Conservation (phyloP, 2,888 invertebrate genomes). For the Drosophila subsilvestris region DNA sequence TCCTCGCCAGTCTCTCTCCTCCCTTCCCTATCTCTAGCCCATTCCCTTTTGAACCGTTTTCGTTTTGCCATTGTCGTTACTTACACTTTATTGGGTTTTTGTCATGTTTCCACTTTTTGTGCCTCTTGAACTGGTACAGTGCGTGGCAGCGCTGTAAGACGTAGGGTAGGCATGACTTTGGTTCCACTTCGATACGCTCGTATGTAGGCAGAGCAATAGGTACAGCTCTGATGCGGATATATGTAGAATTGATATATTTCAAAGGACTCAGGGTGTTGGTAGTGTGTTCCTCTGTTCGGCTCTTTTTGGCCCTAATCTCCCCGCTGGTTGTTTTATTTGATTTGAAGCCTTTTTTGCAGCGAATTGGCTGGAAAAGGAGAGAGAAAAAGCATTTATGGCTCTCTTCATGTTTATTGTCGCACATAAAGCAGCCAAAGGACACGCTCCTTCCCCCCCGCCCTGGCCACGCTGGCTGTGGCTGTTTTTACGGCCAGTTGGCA, state of each 20-base stretch:
- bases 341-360: conserved; percentile 51
- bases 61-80: conserved; percentile 65
- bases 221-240: not conserved
- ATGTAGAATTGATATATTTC: not conserved
- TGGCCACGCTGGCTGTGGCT: conserved; percentile 38
- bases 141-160: conserved; percentile 22
- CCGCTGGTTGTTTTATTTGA: conserved; percentile 41
- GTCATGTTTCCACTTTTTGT: conserved; percentile 54
- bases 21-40: not conserved
- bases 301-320: conserved; percentile 7
- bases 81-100: conserved; percentile 76
- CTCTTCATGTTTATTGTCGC: conserved; percentile 78
- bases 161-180: not conserved
- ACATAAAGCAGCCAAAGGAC: conserved; percentile 66
- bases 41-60: conserved; percentile 9
- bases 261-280: not conserved
- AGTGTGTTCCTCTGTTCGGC: conserved; percentile 33
- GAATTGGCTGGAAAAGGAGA: conserved; percentile 29
- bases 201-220: not conserved
- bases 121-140: conserved; percentile 23
- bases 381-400: conserved; percentile 67
- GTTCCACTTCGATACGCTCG: too few species aligned
- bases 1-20: not conserved
- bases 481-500: conserved; percentile 73
- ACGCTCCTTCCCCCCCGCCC: conserved; percentile 23